Conservation (phyloP, 2,113 vertebrate species). For the Passer montanus region DNA sequence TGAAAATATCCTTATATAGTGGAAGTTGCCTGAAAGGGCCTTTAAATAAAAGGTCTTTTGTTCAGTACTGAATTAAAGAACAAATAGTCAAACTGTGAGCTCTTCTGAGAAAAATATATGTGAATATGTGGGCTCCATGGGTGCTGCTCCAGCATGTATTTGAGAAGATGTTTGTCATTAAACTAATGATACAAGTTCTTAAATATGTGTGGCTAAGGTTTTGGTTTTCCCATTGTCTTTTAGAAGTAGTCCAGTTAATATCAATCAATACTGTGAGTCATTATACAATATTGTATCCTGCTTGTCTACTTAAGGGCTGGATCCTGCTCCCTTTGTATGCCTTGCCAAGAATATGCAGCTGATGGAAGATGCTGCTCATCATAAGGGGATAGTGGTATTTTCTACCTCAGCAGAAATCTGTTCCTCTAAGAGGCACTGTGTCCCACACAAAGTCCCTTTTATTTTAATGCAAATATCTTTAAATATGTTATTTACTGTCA, state of each 20-base stretch:
- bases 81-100: not conserved
- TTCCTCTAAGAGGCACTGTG: not conserved
- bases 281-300: not conserved
- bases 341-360: accelerated
- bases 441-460: not conserved
- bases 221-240: not conserved
- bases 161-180: not conserved
- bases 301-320: not conserved
- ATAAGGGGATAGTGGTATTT: not conserved
- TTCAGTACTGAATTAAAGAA: not conserved
- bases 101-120: not conserved
- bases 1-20: not conserved
- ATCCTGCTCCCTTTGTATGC: not conserved
- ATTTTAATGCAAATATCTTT: not conserved
- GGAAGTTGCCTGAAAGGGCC: not conserved
- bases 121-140: not conserved
- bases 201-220: not conserved
- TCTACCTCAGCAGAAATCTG: not conserved
- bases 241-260: not conserved
- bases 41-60: not conserved
- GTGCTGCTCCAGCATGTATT: not conserved
- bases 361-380: not conserved
- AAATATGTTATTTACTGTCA: not conserved
- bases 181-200: not conserved
- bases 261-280: not conserved